Percentiles rank a stretch among this genome's conserved stretches.
Conservation (phyloP, 2,797 vertebrate species). For the Acipenser transmontanus region DNA sequence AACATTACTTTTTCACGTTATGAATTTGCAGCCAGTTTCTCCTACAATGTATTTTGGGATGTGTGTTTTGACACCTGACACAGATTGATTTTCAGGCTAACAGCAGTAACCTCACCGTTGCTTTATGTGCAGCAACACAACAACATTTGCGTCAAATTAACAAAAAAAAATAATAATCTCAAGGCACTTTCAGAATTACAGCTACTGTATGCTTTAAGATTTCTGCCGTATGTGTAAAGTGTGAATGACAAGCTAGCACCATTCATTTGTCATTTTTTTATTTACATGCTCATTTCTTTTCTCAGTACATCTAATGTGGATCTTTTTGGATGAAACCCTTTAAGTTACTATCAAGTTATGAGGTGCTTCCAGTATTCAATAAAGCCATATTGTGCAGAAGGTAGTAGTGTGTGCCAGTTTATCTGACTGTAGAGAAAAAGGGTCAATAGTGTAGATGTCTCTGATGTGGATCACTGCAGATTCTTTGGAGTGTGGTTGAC, state of each 20-base stretch:
- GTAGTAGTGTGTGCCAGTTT: not conserved
- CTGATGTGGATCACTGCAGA: conserved; percentile 10
- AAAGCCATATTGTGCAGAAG: conserved; percentile 1
- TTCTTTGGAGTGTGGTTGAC: conserved; percentile 23
- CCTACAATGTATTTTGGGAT: not conserved
- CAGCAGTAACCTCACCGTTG: not conserved
- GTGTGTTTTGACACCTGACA: conserved; percentile 2
- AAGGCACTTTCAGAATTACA: conserved; percentile 36
- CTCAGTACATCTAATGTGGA: not conserved
- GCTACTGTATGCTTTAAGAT: conserved; percentile 25
- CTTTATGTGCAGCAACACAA: not conserved
- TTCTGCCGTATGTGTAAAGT: conserved; percentile 37
- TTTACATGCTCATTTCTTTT: not conserved
- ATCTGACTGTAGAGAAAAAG: not conserved
- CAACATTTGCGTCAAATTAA: not conserved
- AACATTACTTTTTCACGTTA: too few relatives aligned
- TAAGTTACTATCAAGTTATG: conserved; percentile 7
- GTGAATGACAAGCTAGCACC: conserved; percentile 38
- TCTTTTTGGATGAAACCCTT: conserved; percentile 6
- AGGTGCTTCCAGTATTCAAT: not conserved
- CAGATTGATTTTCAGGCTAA: not conserved
- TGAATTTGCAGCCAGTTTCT: too few relatives aligned
- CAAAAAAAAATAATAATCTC: conserved; percentile 28
- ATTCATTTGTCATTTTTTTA: conserved; percentile 23
- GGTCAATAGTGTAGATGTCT: conserved; percentile 7